These are phyloP conservation scores for Tauraco hartlaubi DNA, from an alignment of 2,797 vertebrate species.

Conservation along the genomic window DNA sequence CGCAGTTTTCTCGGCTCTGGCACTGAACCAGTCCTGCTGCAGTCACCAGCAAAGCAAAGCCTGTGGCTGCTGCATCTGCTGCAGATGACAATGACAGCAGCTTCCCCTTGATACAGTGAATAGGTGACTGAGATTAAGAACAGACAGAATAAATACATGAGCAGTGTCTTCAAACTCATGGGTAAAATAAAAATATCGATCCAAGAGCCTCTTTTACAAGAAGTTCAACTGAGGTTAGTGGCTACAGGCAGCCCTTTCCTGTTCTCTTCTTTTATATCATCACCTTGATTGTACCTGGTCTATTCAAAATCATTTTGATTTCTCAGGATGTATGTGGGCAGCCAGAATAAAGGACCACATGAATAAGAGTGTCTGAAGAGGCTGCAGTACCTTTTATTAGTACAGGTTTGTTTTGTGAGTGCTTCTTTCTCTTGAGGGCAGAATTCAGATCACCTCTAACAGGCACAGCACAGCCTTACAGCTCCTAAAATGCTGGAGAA, in stretches of 20 bases:
- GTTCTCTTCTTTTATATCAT: neutral
- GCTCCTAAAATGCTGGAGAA: neutral
- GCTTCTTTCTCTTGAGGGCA: neutral
- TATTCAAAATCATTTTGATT: neutral
- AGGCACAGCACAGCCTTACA: neutral
- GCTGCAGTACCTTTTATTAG: neutral
- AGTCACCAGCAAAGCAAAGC: neutral
- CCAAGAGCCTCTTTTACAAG: neutral
- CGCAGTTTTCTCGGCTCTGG: neutral
- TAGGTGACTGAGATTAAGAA: neutral
- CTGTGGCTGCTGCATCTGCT: neutral
- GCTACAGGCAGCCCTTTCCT: neutral
- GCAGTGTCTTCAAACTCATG: neutral
- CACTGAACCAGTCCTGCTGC: neutral
- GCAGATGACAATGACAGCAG: neutral
- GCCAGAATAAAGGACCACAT: neutral
- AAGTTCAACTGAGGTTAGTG: neutral
- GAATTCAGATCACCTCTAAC: neutral
- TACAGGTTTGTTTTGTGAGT: neutral
- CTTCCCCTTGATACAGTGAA: neutral
- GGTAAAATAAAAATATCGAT: neutral
- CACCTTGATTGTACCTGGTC: neutral
- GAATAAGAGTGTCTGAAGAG: neutral
- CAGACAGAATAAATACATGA: neutral
- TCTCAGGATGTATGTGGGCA: neutral